phyloP scores from a whole-genome alignment of 2,113 vertebrate genomes.

The Xerus inauris region DNA sequence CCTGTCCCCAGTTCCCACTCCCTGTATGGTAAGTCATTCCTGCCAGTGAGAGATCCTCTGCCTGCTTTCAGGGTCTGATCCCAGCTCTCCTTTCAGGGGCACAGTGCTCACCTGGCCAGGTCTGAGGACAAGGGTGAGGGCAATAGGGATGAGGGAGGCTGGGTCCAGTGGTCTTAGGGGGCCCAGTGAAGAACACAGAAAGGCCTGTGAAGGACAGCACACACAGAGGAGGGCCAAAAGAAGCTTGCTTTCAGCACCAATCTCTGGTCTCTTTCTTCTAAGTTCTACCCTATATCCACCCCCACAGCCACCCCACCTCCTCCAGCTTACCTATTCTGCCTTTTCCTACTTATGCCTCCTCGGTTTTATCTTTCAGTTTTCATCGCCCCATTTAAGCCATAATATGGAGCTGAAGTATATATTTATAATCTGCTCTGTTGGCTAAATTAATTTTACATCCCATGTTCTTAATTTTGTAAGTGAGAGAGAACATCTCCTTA shows the following conservation, averaged over 20 bases:
- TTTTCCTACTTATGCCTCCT: neutral
- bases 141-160: neutral
- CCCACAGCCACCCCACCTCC: neutral
- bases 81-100: neutral
- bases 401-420: neutral
- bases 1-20: neutral
- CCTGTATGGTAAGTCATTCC: neutral
- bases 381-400: conserved; percentile 16
- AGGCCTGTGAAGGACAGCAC: neutral
- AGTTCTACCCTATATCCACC: neutral
- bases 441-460: conserved; percentile 40
- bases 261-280: neutral
- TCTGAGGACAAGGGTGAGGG: neutral
- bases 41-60: fast-evolving
- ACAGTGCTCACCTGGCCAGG: neutral
- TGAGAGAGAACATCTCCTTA: conserved; percentile 24
- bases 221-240: neutral
- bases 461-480: conserved; percentile 58
- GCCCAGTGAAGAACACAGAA: no score
- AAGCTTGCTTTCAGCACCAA: neutral
- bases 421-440: conserved; percentile 50
- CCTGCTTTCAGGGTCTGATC: neutral
- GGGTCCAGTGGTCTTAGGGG: neutral
- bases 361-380: neutral
- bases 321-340: neutral